phyloP scores from a whole-genome alignment of 2,888 invertebrate species.

The Sympetrum striolatum region DNA sequence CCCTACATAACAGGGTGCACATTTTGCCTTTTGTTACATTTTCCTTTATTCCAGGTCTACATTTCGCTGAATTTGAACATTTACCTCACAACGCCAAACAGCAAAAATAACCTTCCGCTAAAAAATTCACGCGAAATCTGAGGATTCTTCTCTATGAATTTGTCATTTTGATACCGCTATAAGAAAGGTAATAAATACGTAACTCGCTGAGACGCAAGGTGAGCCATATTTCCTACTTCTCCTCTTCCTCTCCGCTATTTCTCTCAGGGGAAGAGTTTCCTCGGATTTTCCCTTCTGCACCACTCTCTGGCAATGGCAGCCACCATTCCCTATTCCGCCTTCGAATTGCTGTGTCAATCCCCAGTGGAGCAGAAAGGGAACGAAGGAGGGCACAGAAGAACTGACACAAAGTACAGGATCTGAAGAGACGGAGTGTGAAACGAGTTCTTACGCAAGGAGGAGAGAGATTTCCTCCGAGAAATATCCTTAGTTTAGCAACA shows the following conservation, averaged over 20 bases:
- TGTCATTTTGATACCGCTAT: no score
- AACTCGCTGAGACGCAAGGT: neutral
- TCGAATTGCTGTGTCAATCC: slow-evolving; percentile 23
- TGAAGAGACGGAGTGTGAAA: neutral
- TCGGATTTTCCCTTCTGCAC: neutral
- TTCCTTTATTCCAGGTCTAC: no score
- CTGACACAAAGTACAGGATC: neutral
- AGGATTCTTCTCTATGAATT: no score
- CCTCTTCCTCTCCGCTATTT: neutral
- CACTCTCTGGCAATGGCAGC: neutral
- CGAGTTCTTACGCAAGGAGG: neutral
- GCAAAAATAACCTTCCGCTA: no score
- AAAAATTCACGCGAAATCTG: no score
- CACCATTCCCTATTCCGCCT: neutral
- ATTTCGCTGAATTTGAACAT: no score
- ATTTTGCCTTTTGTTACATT: no score
- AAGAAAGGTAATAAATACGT: neutral
- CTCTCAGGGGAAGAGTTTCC: neutral
- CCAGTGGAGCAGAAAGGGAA: neutral
- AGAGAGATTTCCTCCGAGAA: neutral
- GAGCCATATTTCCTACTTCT: neutral
- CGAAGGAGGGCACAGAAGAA: neutral
- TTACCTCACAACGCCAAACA: no score
- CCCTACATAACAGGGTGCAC: no score
- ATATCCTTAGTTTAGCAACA: no score